A percentile compares a stretch with the other conserved stretches of the same genome.
These are phyloP conservation scores for Drosophila cyrtoloma DNA, from an alignment of 2,888 invertebrate genomes.

Conservation along the genomic window DNA sequence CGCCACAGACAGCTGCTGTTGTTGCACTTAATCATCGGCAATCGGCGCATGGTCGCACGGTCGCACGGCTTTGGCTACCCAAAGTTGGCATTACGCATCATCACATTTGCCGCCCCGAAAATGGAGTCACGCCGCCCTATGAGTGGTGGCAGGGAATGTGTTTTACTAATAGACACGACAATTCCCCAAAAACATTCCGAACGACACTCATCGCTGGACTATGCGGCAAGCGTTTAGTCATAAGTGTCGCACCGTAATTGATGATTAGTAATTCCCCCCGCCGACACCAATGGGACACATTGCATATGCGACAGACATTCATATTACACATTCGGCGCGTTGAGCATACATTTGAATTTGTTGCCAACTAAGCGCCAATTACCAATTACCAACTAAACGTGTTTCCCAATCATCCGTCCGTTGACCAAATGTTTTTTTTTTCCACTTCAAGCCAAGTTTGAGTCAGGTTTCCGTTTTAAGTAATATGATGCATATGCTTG, in stretches of 20 bases:
- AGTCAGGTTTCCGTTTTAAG: not conserved
- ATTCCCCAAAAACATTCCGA: constrained; percentile 25
- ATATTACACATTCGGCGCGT: not conserved
- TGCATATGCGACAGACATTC: constrained; percentile 1
- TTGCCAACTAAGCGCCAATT: constrained; percentile 25
- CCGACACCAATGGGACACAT: constrained; percentile 28
- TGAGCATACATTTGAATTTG: constrained; percentile 7
- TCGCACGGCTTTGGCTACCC: constrained; percentile 49
- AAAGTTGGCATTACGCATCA: constrained; percentile 74
- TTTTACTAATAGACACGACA: constrained; percentile 62
- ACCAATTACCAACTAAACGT: constrained; percentile 20
- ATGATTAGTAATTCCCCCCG: constrained; percentile 67
- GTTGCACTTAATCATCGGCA: constrained; percentile 67
- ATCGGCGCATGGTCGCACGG: constrained; percentile 3
- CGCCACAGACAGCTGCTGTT: constrained; percentile 42
- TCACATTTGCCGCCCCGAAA: constrained; percentile 47
- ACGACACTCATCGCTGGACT: constrained; percentile 59
- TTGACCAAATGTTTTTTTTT: not conserved
- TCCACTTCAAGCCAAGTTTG: not conserved
- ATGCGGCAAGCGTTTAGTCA: constrained; percentile 70
- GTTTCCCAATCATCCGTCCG: constrained; percentile 39
- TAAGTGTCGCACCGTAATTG: constrained; percentile 69
- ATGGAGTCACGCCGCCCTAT: constrained; percentile 72
- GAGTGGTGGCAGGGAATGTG: constrained; percentile 32
- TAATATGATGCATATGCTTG: not conserved